These are phyloP conservation scores for Pomacea canaliculata DNA, from an alignment of 2,888 invertebrate genomes.

Conservation along the genomic window DNA sequence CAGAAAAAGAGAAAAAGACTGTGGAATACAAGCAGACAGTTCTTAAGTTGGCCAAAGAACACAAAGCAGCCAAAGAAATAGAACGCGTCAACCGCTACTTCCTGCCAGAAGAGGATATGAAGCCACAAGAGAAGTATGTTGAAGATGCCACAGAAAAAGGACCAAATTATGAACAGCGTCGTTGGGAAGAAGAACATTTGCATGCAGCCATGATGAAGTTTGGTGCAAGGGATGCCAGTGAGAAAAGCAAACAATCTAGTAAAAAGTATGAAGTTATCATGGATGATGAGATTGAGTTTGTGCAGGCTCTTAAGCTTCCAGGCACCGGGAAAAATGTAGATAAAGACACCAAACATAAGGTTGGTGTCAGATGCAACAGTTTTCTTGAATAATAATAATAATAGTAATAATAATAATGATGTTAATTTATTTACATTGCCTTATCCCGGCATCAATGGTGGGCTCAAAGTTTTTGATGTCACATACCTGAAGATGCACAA, in stretches of 20 bases:
- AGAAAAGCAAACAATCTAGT: conserved; percentile 64
- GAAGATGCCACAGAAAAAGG: conserved; percentile 83
- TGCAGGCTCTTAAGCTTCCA: conserved; percentile 77
- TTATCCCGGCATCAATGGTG: not conserved
- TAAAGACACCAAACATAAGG: conserved; percentile 24
- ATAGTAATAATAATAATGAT: too few species aligned
- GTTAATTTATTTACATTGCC: not conserved
- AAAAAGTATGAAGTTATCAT: conserved; percentile 90
- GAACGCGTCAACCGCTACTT: conserved; percentile 94
- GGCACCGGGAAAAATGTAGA: conserved; percentile 68
- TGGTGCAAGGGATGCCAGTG: conserved; percentile 87
- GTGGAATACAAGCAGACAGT: conserved; percentile 91
- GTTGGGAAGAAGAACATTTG: conserved; percentile 98
- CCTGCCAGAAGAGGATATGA: conserved; percentile 84
- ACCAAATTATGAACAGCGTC: conserved; percentile 77
- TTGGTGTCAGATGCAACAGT: not conserved
- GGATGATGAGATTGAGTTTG: conserved; percentile 98
- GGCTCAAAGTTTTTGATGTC: not conserved
- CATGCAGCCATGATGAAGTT: conserved; percentile 91
- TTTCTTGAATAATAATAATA: too few species aligned
- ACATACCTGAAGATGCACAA: too few species aligned
- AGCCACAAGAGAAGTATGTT: conserved; percentile 65
- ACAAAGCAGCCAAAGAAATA: conserved; percentile 92
- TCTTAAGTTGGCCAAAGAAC: conserved; percentile 91
- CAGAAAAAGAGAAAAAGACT: conserved; percentile 86